A percentile compares a stretch with the other conserved stretches of the same genome.
Conservation (phyloP, 2,113 vertebrate genomes). For the Mormyrus lacerda region DNA sequence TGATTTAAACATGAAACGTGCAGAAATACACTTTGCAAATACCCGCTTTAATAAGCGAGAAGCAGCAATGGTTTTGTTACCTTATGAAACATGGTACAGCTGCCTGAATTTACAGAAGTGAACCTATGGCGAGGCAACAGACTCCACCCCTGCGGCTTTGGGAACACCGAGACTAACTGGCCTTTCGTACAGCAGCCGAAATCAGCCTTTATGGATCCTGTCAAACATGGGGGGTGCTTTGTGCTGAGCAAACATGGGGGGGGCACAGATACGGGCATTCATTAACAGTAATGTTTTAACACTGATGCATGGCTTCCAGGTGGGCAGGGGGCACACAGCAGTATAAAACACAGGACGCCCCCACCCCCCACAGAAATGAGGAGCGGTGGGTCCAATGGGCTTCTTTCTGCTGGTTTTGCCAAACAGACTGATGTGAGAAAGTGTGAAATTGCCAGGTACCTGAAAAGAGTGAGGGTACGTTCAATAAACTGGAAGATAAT, state of each 20-base stretch:
- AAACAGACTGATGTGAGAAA: not conserved
- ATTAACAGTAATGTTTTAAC: slow-evolving; percentile 89
- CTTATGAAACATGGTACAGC: not conserved
- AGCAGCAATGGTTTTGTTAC: not conserved
- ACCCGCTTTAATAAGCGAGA: not conserved
- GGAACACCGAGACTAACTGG: not conserved
- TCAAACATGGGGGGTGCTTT: slow-evolving; percentile 50
- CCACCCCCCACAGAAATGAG: not conserved
- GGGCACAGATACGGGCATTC: slow-evolving; percentile 79
- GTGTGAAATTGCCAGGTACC: not conserved
- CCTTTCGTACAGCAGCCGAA: not conserved
- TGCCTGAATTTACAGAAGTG: not conserved
- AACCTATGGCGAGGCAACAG: not conserved
- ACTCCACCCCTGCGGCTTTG: not conserved
- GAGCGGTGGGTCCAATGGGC: not conserved
- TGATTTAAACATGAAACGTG: not conserved
- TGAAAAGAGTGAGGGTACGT: not conserved
- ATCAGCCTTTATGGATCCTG: slow-evolving; percentile 11
- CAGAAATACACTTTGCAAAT: not conserved
- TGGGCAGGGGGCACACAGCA: slow-evolving; percentile 62
- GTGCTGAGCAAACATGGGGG: slow-evolving; percentile 59
- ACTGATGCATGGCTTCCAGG: slow-evolving; percentile 77
- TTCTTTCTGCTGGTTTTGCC: not conserved
- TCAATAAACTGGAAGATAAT: not conserved
- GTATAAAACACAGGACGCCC: slow-evolving; percentile 79